Evolutionary conservation across 2,113 vertebrate species (phyloP).

Genomic region (Saimiri boliviensis): DNA sequence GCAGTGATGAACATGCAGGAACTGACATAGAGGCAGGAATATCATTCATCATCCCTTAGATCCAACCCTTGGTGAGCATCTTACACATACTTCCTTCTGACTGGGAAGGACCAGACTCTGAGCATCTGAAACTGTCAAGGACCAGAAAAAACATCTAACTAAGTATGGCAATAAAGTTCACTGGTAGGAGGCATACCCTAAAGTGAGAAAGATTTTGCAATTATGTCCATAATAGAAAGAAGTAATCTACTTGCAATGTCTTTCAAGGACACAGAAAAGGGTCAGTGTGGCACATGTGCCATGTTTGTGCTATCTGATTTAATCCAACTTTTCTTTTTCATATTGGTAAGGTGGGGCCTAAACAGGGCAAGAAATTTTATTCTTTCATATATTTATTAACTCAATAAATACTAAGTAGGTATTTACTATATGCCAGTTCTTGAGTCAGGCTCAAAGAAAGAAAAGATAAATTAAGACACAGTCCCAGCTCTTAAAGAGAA

Average conservation of each 20-base stretch:
- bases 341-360: background rate
- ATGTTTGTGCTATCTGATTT: background rate
- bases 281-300: background rate
- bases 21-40: slow-evolving; percentile 51
- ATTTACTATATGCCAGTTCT: background rate
- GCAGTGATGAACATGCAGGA: slow-evolving; percentile 49
- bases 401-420: background rate
- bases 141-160: background rate
- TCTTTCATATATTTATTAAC: background rate
- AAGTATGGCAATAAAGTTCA: background rate
- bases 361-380: background rate
- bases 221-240: background rate
- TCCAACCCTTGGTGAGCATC: slow-evolving; percentile 22
- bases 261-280: background rate
- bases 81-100: slow-evolving; percentile 9
- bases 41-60: background rate
- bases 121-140: background rate
- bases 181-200: background rate
- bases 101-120: background rate
- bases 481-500: background rate
- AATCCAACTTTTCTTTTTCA: background rate
- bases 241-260: background rate
- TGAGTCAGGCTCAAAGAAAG: background rate
- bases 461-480: background rate
- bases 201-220: background rate